A percentile compares a stretch with the other conserved stretches of the same genome.
phyloP scores from a whole-genome alignment of 2,797 vertebrate genomes.

The Falco peregrinus region DNA sequence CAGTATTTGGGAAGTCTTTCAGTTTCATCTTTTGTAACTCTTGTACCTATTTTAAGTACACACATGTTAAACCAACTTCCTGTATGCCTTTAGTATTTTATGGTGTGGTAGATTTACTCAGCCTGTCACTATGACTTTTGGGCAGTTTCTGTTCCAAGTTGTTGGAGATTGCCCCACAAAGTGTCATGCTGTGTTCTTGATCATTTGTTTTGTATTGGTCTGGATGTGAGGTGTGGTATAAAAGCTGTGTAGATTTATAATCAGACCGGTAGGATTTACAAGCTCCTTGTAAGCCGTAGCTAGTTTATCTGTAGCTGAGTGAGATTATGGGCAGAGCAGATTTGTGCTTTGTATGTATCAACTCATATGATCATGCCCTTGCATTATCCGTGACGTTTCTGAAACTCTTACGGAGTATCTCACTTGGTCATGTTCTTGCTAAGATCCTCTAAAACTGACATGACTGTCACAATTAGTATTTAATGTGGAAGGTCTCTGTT shows the following conservation, averaged over 20 bases:
- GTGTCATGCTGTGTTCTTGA: neutral
- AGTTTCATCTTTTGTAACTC: neutral
- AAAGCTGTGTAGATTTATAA: accelerated
- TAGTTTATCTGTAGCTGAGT: neutral
- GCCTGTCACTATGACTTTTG: neutral
- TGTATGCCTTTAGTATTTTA: neutral
- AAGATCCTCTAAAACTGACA: neutral
- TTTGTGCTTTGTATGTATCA: neutral
- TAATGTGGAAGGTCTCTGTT: neutral
- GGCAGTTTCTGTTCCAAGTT: neutral
- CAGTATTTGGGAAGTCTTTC: neutral
- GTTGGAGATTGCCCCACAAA: neutral
- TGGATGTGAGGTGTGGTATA: neutral
- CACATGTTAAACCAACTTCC: neutral
- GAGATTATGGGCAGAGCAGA: neutral
- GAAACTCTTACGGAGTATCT: neutral
- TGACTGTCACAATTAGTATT: neutral
- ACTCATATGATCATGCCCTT: neutral
- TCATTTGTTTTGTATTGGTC: neutral
- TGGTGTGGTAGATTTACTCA: neutral
- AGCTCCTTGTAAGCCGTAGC: neutral
- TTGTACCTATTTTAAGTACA: neutral
- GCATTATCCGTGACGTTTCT: neutral
- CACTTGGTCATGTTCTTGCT: neutral
- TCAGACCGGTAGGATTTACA: neutral